These are phyloP conservation scores for Semicossyphus pulcher DNA, from an alignment of 2,113 vertebrate species.

Conservation along the genomic window DNA sequence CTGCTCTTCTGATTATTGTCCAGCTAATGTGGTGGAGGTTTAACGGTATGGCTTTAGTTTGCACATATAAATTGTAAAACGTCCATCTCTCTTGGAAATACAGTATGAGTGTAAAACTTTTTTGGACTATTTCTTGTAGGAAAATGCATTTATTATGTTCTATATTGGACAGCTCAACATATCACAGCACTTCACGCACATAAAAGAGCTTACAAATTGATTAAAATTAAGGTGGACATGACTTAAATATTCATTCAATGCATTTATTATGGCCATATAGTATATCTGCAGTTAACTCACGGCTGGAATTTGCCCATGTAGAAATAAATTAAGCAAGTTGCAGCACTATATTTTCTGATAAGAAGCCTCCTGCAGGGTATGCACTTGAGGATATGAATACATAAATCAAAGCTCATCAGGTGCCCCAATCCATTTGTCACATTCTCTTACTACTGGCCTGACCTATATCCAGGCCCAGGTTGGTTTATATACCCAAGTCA, in stretches of 20 bases:
- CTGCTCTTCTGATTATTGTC: too few species aligned
- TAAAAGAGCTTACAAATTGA: background rate
- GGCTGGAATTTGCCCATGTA: background rate
- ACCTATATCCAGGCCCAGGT: background rate
- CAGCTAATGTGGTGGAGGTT: too few species aligned
- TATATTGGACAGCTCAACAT: background rate
- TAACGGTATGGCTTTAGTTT: too few species aligned
- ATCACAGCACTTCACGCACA: background rate
- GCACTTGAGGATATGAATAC: slow-evolving; percentile 30
- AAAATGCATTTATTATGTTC: too few species aligned
- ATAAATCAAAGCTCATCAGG: slow-evolving; percentile 2
- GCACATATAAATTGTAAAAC: too few species aligned
- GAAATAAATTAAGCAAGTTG: slow-evolving; percentile 23
- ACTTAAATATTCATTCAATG: background rate
- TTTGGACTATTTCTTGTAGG: too few species aligned
- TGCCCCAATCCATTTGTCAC: background rate
- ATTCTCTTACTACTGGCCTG: background rate
- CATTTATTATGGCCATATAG: background rate
- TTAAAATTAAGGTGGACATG: background rate
- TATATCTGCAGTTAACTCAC: background rate
- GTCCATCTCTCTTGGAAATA: too few species aligned
- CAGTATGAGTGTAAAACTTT: too few species aligned
- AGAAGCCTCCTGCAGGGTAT: slow-evolving; percentile 3
- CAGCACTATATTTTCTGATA: slow-evolving; percentile 14
- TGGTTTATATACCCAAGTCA: background rate